Base-by-base conservation (phyloP, 1,140 invertebrate species). In the Cotesia chilonis region DNA sequence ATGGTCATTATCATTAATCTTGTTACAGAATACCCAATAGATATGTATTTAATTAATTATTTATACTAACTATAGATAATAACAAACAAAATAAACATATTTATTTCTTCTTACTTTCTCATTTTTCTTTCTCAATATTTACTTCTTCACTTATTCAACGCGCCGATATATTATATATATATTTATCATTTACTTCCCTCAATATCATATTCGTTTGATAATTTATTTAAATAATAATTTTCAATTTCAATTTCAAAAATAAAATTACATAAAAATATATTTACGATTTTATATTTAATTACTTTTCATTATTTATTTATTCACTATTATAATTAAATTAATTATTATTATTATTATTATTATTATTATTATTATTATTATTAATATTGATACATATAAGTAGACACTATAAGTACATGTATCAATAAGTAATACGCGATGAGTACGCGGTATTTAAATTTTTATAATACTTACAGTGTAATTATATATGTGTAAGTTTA, bases 31-130 rank as follows among this genome's bases (percentile, higher is more conserved):
- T 66, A 66, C 37, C 47, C 37, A 66, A 52, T 52, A 66, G 20
- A 66, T 66, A 66, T 66, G 41, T 66, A 66, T 66, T 66, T 51
- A 66, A 38, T 66, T 37, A 9, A 38, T 52, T 66, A 10, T 64
- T 36, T 17, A 41, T 65, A 28, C 47, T 38, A 14, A 28, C 17
- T 12, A 38, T 9, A 41, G 41, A 52, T 66, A 12, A 47, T 52
- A 66, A 1, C 17, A 20, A 66, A 51, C 17, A 28, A 14, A 66
- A 66, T 66, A 66, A 66, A 66, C 47, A 37, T 66, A 20, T 9
- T 6, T 47, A 47, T 47, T 47, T 47, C 7, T 47, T 47, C 41
- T 47, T n/a, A 12, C 54, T 57, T 20, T 57, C n/a, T 57, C 12
- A 5, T 14, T 17, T 36, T 9, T 41, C 12, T 51, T 66, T 28